Base-by-base conservation (phyloP, 2,797 vertebrate species). In the Betta splendens region DNA sequence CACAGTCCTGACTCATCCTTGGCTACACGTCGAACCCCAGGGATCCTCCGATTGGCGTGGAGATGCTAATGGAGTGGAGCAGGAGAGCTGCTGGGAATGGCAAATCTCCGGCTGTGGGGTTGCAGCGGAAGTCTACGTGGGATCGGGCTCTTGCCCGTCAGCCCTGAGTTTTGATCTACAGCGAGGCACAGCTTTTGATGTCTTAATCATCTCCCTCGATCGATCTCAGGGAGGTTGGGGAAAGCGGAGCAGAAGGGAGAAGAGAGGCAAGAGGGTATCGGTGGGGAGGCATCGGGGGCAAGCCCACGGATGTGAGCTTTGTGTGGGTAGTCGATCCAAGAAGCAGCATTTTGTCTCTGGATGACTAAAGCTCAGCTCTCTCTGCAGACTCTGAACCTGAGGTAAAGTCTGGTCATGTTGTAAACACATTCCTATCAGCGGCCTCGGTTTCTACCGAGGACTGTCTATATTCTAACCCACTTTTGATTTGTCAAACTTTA, bases 1-100 rank as follows among this genome's bases (percentile, higher is more conserved):
- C 87, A 87, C 83, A 87, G 86, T 81, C 89, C 89, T 89, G 89
- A 90, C 88, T 92, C 90, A 91, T 90, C 81, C 79, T 87, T 85
- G 89, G 88, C 87, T 90, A 85, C 87, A 89, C 85, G 86, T 88
- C 65, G 64, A 85, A 86, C 89, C 88, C 87, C 66, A 71, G 90
- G 90, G 90, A 91, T 79, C 77, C 85, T 85, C 82, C 77, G 81
- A 87, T 87, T 81, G 83, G 87, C 86, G 85, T 86, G 75, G 83
- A 89, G 87, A 90, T 91, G 85, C 85, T 87, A 88, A 88, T 86
- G 85, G 81, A 85, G 86, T 77, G 69, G 80, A 87, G 85, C 90
- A 85, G 85, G 83, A 78, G 83, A 87, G 79, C 88, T 89, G 87
- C 87, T 90, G 90, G 89, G 89, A 92, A 88, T 85, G 81, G 83